Evolutionary conservation across 2,888 invertebrate genomes (phyloP), one percentile per base, ranked within the genome.

Genomic region (Tenodera sinensis): DNA sequence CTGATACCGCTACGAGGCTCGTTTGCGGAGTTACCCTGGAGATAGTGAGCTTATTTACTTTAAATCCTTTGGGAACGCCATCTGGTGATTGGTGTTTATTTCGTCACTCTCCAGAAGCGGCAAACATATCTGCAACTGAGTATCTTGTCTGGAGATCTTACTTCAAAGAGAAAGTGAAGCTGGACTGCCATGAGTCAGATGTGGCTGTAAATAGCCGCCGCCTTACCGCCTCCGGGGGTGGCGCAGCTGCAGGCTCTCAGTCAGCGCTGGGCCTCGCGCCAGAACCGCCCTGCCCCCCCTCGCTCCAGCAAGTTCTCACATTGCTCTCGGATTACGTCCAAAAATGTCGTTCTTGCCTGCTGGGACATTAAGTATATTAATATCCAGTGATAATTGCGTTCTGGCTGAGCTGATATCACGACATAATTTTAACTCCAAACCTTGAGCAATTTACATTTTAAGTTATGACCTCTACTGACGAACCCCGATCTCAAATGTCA

Each of bases 261-360:
- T 89, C 89, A 89, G 84, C 88, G 83, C 47, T 83, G 86, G 89
- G 89, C 89, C 54, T 28, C 14, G 71, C n/a, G 89, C 89, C 89
- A 89, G 85, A 28, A 84, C 30, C 54, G 12, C 81, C 82, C 54
- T 20, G 20, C 25, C 28, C 54, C 9, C 85, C 42, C 85, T 34
- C 28, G 81, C 81, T 86, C 86, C 86, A 86, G 86, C 86, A 81
- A 87, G 34, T 34, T 83, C 83, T 83, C 87, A 87, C 83, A 87
- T 83, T 15, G 83, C 83, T 87, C 87, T 87, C 87, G 34, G 12
- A 28, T 87, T 87, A 34, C 87, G 71, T 15, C 71, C 84, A n/a
- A 34, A 25, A 25, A 84, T 2, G 20, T 71, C 54, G 20, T 71
- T 71, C 15, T 15, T 34, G 47, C 20, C 25, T 15, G 7, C 15